Percentiles rank a stretch among this genome's conserved stretches.
Evolutionary conservation across 2,888 invertebrate genomes (phyloP).

Genomic region (Itoplectis maculator): DNA sequence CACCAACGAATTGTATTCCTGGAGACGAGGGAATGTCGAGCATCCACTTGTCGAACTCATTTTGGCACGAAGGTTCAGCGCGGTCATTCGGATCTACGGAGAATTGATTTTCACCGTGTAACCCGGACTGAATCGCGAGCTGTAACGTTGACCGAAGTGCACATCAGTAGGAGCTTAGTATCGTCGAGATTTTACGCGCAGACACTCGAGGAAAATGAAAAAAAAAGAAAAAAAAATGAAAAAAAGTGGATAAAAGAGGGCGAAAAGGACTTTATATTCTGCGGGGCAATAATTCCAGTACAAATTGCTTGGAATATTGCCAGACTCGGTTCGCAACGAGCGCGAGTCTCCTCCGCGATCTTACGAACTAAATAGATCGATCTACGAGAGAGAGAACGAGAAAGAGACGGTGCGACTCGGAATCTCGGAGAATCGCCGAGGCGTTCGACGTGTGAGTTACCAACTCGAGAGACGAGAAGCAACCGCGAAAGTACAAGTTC

Average conservation of each 20-base stretch:
- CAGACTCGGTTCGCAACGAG: slow-evolving; percentile 54
- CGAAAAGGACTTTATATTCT: slow-evolving; percentile 63
- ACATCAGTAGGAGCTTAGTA: neutral
- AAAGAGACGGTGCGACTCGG: slow-evolving; percentile 1
- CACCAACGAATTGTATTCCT: no score
- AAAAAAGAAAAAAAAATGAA: slow-evolving; percentile 26
- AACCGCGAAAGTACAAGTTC: slow-evolving; percentile 36
- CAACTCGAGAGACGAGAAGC: slow-evolving; percentile 24
- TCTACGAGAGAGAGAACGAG: slow-evolving; percentile 17
- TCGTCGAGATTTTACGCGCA: slow-evolving; percentile 1
- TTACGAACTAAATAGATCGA: slow-evolving; percentile 63
- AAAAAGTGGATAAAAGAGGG: slow-evolving; percentile 44
- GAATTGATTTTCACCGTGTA: neutral
- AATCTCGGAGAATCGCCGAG: slow-evolving; percentile 50
- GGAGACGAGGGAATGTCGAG: no score
- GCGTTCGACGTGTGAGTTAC: slow-evolving; percentile 47
- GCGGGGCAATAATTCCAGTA: slow-evolving; percentile 65
- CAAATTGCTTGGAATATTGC: slow-evolving; percentile 68
- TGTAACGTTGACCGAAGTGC: neutral
- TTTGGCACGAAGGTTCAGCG: neutral
- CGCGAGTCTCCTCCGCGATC: slow-evolving; percentile 26
- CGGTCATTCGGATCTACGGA: neutral
- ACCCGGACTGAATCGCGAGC: neutral
- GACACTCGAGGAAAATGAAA: slow-evolving; percentile 16
- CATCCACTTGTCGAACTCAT: neutral